phyloP scores from a whole-genome alignment of 2,888 invertebrate genomes.

The Oeneis ivallda region DNA sequence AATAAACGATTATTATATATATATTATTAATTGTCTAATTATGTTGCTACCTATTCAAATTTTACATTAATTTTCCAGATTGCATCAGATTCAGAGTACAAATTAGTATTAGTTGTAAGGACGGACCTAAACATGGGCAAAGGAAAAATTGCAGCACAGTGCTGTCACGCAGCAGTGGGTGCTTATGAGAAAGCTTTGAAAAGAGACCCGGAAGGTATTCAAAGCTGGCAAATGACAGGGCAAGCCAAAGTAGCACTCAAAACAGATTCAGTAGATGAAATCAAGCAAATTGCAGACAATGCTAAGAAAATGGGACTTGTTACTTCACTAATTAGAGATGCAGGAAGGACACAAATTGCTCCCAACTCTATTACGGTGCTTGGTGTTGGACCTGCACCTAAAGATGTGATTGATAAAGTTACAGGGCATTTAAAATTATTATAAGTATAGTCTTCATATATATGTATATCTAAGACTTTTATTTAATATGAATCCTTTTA shows the following conservation, averaged over 20 bases:
- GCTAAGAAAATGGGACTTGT: slow-evolving; percentile 87
- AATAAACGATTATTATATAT: no score
- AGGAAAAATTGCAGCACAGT: slow-evolving; percentile 96
- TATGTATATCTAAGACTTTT: background rate
- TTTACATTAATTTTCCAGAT: slow-evolving; percentile 49
- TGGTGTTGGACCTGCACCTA: slow-evolving; percentile 95
- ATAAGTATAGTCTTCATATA: slow-evolving; percentile 62
- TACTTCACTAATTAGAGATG: slow-evolving; percentile 91
- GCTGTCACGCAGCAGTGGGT: slow-evolving; percentile 95
- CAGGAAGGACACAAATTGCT: slow-evolving; percentile 96
- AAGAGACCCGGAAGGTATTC: slow-evolving; percentile 82
- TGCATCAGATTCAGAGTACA: slow-evolving; percentile 82
- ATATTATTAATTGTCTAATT: no score
- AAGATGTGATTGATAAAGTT: slow-evolving; percentile 87
- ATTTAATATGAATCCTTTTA: background rate
- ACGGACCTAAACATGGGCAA: slow-evolving; percentile 97
- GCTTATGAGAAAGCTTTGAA: slow-evolving; percentile 87
- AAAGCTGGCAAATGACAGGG: slow-evolving; percentile 84
- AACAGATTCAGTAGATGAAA: slow-evolving; percentile 87
- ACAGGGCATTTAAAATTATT: slow-evolving; percentile 94
- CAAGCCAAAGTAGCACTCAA: slow-evolving; percentile 95
- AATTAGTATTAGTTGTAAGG: slow-evolving; percentile 92
- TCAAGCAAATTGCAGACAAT: slow-evolving; percentile 85
- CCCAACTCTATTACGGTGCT: slow-evolving; percentile 94
- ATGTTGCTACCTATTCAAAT: no score